Base-by-base conservation (phyloP, 2,797 vertebrate genomes). In the Pipistrellus nathusii region DNA sequence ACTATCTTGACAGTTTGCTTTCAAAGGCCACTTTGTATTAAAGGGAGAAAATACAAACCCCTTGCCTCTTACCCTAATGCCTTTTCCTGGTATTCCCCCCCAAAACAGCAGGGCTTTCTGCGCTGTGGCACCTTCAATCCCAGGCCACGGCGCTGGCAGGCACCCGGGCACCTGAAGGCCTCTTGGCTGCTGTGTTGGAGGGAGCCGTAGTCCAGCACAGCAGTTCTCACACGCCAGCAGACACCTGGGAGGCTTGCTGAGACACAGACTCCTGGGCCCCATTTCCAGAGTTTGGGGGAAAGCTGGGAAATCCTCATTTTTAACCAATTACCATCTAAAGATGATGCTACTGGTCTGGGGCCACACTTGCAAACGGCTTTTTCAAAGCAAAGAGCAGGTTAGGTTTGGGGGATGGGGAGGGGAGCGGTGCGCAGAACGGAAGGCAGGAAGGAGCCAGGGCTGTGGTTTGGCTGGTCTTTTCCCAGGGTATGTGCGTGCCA, bases 1-100 rank as follows among this genome's bases (percentile, higher is more conserved):
- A 88, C 5, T 35, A 68, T 68, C 41, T 62, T 53, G 51, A 85
- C 73, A 53, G 51, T 68, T 96, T 83, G 32, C 51, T 80, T 80
- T 78, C 41, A 68, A 72, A n/a, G 71, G 23, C 20, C 4, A 30
- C 17, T 94, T 75, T n/a, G 30, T 53, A 25, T 53, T 48, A 51
- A 68, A 90, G 85, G 38, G 23, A 78, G 59, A 71, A 91, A 72
- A 48, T 15, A 35, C 91, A 72, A 57, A 30, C 23, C 5, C 25
- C n/a, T 14, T 20, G 20, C 71, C 32, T 92, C 32, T 59, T 91
- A 51, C 35, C 41, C 44, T 68, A 38, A 85, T 80, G 59, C 27
- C 35, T 85, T 90, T 77, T 77, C 53, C 48, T 71, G 83, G 62
- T 48, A 46, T 18, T 20, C 38, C 27, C 3, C 53, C 12, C 66